A percentile compares a stretch with the other conserved stretches of the same genome.
phyloP scores from a whole-genome alignment of 2,113 vertebrate species.

The Rhea pennata region DNA sequence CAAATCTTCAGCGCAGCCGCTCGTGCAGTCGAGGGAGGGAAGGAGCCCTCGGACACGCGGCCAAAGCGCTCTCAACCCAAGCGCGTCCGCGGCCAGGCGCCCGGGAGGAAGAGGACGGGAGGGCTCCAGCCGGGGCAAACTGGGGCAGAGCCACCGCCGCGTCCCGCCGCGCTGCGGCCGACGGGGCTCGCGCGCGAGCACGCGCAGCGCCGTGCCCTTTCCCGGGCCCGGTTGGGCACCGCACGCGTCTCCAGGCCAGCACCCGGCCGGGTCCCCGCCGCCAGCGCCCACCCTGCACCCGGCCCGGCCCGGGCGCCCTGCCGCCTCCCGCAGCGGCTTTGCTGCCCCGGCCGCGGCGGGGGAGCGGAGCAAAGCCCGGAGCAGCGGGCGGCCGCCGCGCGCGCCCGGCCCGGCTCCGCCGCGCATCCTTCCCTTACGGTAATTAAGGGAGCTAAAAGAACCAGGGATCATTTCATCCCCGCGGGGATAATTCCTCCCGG shows the following conservation, averaged over 20 bases:
- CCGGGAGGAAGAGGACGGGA: not conserved
- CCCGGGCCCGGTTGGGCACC: not conserved
- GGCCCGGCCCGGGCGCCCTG: no score
- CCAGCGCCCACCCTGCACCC: no score
- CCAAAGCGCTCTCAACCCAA: not conserved
- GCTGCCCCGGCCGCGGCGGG: no score
- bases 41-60: not conserved
- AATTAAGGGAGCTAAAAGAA: not conserved
- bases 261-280: no score
- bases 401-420: accelerated
- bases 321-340: no score
- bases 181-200: no score
- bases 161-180: not conserved
- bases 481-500: not conserved
- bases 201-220: not conserved
- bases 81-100: not conserved
- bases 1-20: not conserved
- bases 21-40: not conserved
- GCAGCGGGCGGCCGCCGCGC: not conserved
- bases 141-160: not conserved
- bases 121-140: not conserved
- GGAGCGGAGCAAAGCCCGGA: not conserved
- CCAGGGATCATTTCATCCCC: not conserved
- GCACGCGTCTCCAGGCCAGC: no score
- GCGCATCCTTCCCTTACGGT: accelerated